Evolutionary conservation across 1,140 invertebrate genomes (phyloP).

Genomic region (Zaprionus lachaisei): DNA sequence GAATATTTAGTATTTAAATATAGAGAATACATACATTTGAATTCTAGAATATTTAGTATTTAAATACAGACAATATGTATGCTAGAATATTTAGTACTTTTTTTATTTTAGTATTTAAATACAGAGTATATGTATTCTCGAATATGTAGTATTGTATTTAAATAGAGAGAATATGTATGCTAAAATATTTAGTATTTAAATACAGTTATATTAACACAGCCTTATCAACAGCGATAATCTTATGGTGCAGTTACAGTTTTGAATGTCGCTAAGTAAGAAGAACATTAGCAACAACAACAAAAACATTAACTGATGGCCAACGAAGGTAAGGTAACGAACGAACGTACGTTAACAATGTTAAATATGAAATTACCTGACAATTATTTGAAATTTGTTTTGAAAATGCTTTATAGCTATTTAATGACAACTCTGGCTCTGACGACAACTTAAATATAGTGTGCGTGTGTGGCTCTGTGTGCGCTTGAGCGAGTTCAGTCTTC

Average conservation of each 20-base stretch:
- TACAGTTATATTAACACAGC: too few species aligned
- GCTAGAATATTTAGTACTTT: too few species aligned
- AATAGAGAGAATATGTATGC: too few species aligned
- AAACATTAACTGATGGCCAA: slow-evolving; percentile 1
- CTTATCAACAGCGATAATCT: too few species aligned
- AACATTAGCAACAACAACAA: neutral
- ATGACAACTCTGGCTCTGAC: slow-evolving; percentile 68
- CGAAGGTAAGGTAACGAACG: slow-evolving; percentile 33
- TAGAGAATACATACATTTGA: too few species aligned
- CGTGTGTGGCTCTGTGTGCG: slow-evolving; percentile 14
- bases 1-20: too few species aligned
- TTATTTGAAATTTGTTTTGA: slow-evolving; percentile 73
- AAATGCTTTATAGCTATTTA: slow-evolving; percentile 66
- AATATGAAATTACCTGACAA: slow-evolving; percentile 68
- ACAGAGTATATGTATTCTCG: too few species aligned
- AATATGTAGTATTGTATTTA: too few species aligned
- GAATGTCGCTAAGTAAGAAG: neutral
- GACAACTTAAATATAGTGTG: slow-evolving; percentile 69
- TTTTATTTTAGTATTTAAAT: too few species aligned
- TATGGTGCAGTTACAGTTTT: neutral
- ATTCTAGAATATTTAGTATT: too few species aligned
- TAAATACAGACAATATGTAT: too few species aligned
- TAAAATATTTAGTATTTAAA: too few species aligned
- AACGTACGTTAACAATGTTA: slow-evolving; percentile 58
- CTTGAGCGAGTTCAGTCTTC: slow-evolving; percentile 1